These are phyloP conservation scores for Pseudochromis fuscus DNA, from an alignment of 2,797 vertebrate species.

Conservation along the genomic window DNA sequence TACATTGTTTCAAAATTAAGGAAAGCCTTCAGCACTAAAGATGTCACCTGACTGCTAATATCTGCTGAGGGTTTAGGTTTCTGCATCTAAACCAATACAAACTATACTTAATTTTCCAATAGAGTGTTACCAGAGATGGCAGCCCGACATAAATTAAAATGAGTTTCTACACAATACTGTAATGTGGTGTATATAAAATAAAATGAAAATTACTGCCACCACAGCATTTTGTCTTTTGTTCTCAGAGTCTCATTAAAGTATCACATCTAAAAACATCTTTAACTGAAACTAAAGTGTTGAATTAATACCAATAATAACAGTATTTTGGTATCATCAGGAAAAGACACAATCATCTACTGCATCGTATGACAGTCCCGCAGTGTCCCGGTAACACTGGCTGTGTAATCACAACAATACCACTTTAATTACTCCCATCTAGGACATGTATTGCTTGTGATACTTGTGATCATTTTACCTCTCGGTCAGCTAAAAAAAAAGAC, in stretches of 20 bases:
- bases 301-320: constrained; percentile 24
- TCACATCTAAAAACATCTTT: not conserved
- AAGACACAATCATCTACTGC: too few species aligned
- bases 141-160: not conserved
- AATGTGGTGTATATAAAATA: too few species aligned
- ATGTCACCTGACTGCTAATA: not conserved
- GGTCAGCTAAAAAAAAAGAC: not conserved
- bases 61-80: not conserved
- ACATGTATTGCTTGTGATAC: not conserved
- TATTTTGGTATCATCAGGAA: too few species aligned
- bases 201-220: not conserved
- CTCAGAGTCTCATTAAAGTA: not conserved
- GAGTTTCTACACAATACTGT: not conserved
- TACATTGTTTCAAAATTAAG: not conserved
- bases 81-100: not conserved
- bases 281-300: constrained; percentile 5
- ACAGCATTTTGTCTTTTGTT: not conserved
- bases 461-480: not conserved
- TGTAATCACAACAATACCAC: too few species aligned
- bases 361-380: too few species aligned
- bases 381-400: too few species aligned
- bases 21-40: not conserved
- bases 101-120: not conserved
- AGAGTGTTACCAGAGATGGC: not conserved
- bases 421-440: not conserved